Evolutionary conservation across 2,888 invertebrate species (phyloP).

Genomic region (Tinea semifulvella): DNA sequence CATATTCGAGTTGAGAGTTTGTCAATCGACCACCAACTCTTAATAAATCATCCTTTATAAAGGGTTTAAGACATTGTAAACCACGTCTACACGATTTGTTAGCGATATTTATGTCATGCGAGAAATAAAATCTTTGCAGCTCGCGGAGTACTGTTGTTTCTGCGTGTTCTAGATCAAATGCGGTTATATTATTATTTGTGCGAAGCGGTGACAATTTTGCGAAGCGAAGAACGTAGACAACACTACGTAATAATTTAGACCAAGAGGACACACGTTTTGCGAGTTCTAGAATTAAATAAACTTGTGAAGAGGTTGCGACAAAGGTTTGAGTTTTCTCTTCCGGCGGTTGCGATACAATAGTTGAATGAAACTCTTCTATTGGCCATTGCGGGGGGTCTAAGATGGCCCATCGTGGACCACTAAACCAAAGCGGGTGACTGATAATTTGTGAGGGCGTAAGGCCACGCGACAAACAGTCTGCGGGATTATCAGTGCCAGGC

Average conservation of each 20-base stretch:
- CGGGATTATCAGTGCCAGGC: conserved; percentile 13
- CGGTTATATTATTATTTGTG: background rate
- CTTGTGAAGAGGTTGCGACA: background rate
- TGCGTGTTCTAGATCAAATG: background rate
- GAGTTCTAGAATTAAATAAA: background rate
- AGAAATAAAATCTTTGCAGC: background rate
- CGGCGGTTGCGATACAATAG: background rate
- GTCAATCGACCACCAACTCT: conserved; percentile 7
- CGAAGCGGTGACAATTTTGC: background rate
- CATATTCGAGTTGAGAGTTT: background rate
- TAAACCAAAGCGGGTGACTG: conserved; percentile 12
- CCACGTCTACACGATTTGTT: background rate
- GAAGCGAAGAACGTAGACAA: conserved; percentile 10
- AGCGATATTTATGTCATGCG: background rate
- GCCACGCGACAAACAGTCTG: conserved; percentile 15
- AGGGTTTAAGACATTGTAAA: background rate
- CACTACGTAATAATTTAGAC: conserved; percentile 12
- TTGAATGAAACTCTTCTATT: background rate
- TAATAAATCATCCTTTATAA: background rate
- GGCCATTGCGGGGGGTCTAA: background rate
- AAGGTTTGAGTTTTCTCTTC: background rate
- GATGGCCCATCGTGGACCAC: background rate
- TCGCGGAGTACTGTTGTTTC: background rate
- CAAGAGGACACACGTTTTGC: conserved; percentile 14
- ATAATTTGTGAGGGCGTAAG: conserved; percentile 1